These are phyloP conservation scores for Girardia tigrina DNA, from an alignment of 2,888 invertebrate genomes.

Conservation along the genomic window DNA sequence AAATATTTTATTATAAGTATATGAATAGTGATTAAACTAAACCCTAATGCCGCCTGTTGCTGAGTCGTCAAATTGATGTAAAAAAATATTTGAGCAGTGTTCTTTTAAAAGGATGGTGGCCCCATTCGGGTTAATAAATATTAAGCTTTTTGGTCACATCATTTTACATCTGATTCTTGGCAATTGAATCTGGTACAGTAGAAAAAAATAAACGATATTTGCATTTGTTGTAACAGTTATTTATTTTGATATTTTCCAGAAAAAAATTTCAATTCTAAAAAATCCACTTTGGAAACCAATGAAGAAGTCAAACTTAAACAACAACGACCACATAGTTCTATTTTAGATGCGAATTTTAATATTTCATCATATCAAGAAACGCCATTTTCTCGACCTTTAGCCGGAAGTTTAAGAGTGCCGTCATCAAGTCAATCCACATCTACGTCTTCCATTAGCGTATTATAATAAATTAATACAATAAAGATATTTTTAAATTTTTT, in stretches of 20 bases:
- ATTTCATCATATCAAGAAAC: not conserved
- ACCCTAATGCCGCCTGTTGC: no score
- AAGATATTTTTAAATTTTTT: not conserved
- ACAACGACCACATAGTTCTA: not conserved
- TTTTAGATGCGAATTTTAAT: not conserved
- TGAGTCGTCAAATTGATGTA: no score
- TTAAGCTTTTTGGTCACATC: no score
- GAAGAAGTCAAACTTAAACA: not conserved
- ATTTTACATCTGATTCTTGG: no score
- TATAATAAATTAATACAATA: not conserved
- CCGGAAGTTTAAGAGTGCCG: conserved; percentile 4
- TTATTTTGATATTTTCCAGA: no score
- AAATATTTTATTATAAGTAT: no score
- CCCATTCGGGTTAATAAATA: no score
- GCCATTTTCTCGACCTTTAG: not conserved
- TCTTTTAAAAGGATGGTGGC: no score
- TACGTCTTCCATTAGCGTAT: not conserved
- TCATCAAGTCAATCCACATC: not conserved
- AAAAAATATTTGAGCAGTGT: no score
- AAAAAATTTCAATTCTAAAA: not conserved
- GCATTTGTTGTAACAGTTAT: not conserved
- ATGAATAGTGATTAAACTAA: no score
- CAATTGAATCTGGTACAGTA: no score
- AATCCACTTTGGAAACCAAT: not conserved
- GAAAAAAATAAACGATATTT: not conserved